These are phyloP conservation scores for Paracentrotus lividus DNA, from an alignment of 53 echinoderm and acorn worm species.

Conservation along the genomic window DNA sequence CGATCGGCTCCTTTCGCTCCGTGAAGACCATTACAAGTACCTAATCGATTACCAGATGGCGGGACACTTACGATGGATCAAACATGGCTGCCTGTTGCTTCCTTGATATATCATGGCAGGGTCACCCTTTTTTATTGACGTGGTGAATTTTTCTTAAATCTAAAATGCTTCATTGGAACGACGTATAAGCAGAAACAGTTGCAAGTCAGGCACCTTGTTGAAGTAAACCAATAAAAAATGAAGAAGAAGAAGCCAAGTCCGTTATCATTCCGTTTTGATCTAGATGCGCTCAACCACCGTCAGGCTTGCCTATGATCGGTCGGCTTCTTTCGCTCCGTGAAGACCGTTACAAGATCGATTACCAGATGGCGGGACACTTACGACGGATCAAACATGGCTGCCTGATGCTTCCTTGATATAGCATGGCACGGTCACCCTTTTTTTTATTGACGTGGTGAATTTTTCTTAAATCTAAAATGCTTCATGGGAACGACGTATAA, in stretches of 20 bases:
- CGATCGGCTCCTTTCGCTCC: conserved; percentile 40
- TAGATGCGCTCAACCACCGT: neutral
- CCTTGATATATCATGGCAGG: too few species aligned
- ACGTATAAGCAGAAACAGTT: too few species aligned
- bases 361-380: neutral
- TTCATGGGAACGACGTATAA: too few species aligned
- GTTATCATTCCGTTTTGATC: neutral
- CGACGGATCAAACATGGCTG: neutral
- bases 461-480: too few species aligned
- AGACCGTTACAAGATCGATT: neutral
- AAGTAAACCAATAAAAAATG: too few species aligned
- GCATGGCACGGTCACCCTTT: too few species aligned
- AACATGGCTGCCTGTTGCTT: conserved; percentile 57
- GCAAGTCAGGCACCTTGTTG: neutral
- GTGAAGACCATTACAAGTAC: conserved; percentile 28
- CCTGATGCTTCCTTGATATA: conserved; percentile 15
- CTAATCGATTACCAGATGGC: conserved; percentile 62
- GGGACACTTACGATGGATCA: conserved; percentile 38
- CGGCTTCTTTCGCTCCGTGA: conserved; percentile 34
- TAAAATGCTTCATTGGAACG: too few species aligned
- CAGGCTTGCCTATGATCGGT: conserved; percentile 8
- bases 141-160: too few species aligned
- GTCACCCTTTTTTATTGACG: too few species aligned
- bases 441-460: too few species aligned
- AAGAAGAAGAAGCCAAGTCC: neutral